These are phyloP conservation scores for Habropoda laboriosa DNA, from an alignment of 1,140 invertebrate species.

Conservation along the genomic window DNA sequence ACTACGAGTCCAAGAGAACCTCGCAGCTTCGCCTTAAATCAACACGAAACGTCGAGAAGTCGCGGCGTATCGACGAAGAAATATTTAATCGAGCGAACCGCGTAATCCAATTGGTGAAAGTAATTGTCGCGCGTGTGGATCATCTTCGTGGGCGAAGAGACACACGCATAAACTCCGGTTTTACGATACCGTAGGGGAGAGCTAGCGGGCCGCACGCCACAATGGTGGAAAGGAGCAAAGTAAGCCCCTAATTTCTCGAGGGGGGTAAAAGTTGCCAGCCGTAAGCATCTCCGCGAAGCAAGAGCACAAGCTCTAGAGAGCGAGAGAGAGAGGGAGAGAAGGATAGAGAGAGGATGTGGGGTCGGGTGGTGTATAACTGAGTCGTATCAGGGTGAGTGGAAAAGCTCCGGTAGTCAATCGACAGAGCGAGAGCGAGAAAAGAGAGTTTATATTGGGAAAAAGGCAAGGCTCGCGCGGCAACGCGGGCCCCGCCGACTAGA, in stretches of 20 bases:
- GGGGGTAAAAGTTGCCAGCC: conserved; percentile 78
- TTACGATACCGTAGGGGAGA: conserved; percentile 43
- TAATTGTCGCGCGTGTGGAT: conserved; percentile 31
- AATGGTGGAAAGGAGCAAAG: conserved; percentile 66
- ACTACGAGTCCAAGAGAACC: no score
- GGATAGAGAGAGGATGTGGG: conserved; percentile 1
- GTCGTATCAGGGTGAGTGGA: conserved; percentile 58
- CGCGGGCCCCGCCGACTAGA: conserved; percentile 67
- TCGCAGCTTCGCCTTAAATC: neutral
- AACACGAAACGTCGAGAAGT: neutral
- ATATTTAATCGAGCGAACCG: conserved; percentile 10
- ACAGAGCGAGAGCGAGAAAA: conserved; percentile 65
- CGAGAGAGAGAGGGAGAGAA: neutral
- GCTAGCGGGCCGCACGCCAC: conserved; percentile 4
- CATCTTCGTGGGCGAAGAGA: conserved; percentile 1
- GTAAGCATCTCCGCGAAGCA: conserved; percentile 73
- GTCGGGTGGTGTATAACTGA: conserved; percentile 41
- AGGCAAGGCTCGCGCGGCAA: conserved; percentile 63
- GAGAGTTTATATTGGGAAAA: conserved; percentile 81
- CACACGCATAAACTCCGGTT: conserved; percentile 46
- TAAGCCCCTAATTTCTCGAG: conserved; percentile 82
- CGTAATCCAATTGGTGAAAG: conserved; percentile 24
- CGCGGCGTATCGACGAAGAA: no score
- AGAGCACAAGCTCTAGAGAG: neutral
- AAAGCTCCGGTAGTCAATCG: conserved; percentile 78